Base-by-base conservation (phyloP, 2,113 vertebrate genomes). In the Oophaga pumilio region DNA sequence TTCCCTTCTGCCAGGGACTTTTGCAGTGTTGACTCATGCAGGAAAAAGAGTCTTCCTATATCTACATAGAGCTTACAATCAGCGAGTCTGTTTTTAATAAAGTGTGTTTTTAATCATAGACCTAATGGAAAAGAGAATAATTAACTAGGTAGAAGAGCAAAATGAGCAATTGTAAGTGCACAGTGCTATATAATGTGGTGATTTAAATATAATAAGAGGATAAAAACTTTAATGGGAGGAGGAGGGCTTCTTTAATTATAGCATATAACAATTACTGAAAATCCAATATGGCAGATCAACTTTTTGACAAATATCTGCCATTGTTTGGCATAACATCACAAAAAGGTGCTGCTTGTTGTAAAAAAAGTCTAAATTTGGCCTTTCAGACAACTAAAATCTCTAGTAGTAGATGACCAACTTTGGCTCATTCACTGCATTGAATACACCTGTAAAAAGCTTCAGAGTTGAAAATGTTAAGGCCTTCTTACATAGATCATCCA, bases 401-500 rank as follows among this genome's bases (percentile, higher is more conserved):
- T 24, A 22, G 60, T 62, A 20, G 60, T 62, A 20, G 20, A 2
- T 62, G 18, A 20, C 60, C 60, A 62, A 4, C 6, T 22, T 62
- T n/a, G n/a, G 62, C 2, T 66, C 7, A n/a, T 68, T 26, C 12
- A 68, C 24, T 26, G 15, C n/a, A 26, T 4, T 14, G 66, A 26
- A 14, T 24, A 18, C 13, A 26, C 49, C 15, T 77, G 50, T 20
- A 64, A 50, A 7, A 14, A 68, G 15, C 13, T 33, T 57, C 9
- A n/a, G 33, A 26, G 69, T 22, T 33, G 18, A 83, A 20, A 33
- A 73, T 33, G 49, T 28, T 10, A 0, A 0, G 0, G 0, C 0
- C 1, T 0, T 62, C 97, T 97, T 91, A 98, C 98, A 0, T 98
- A 98, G 91, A 99, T 99, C 97, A 98, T 99, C 97, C 97, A 98